phyloP scores from a whole-genome alignment of 1,140 invertebrate species.

The Drosophila kikkawai region DNA sequence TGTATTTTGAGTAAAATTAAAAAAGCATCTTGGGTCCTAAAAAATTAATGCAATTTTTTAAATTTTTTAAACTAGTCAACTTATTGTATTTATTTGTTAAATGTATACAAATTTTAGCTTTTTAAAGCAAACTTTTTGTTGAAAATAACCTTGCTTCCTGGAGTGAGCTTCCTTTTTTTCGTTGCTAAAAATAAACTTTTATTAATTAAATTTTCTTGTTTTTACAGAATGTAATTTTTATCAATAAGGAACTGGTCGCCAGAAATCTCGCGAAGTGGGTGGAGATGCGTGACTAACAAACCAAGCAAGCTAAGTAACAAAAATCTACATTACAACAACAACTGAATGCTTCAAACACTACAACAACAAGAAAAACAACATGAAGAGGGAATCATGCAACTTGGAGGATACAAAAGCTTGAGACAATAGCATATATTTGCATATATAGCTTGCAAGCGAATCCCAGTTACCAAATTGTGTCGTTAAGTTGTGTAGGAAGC shows the following conservation, averaged over 20 bases:
- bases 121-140: not conserved
- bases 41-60: too few relatives aligned
- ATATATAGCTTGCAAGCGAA: conserved; percentile 6
- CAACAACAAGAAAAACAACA: conserved; percentile 28
- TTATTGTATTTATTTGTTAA: too few relatives aligned
- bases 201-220: conserved; percentile 6
- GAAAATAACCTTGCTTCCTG: not conserved
- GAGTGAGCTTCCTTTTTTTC: not conserved
- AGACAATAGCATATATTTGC: not conserved
- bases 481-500: conserved; percentile 65
- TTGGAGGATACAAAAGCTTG: conserved; percentile 9
- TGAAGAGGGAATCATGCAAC: conserved; percentile 19
- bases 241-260: conserved; percentile 89
- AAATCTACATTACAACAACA: conserved; percentile 35
- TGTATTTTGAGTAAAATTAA: too few relatives aligned
- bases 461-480: conserved; percentile 37
- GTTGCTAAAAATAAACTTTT: not conserved
- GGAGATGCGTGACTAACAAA: conserved; percentile 78
- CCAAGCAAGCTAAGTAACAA: conserved; percentile 35
- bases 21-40: too few relatives aligned
- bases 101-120: too few relatives aligned
- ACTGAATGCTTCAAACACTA: conserved; percentile 29
- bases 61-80: too few relatives aligned
- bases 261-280: conserved; percentile 89
- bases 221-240: conserved; percentile 88